Evolutionary conservation across 1,140 invertebrate species (phyloP).

Genomic region (Grapholita molesta): DNA sequence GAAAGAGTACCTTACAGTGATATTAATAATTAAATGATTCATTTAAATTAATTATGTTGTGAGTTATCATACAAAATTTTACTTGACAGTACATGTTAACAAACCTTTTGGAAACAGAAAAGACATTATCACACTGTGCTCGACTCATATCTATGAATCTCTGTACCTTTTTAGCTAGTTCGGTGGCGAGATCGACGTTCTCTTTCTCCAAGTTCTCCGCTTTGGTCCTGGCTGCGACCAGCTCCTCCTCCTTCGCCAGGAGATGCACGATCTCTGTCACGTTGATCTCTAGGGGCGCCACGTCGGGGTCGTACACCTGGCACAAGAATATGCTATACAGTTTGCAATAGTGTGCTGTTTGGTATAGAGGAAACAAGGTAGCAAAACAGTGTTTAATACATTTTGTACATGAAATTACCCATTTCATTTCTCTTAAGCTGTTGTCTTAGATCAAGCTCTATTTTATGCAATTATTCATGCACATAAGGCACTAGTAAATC

Average conservation of each 20-base stretch:
- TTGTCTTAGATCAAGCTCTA: too few relatives aligned
- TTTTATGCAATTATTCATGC: too few relatives aligned
- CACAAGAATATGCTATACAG: constrained; percentile 11
- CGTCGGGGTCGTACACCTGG: constrained; percentile 87
- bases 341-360: neutral
- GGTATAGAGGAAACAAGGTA: constrained; percentile 6
- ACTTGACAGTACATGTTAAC: too few relatives aligned
- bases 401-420: neutral
- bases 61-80: too few relatives aligned
- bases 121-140: neutral
- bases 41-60: too few relatives aligned
- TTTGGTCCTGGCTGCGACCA: constrained; percentile 91
- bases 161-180: constrained; percentile 88
- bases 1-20: too few relatives aligned
- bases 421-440: too few relatives aligned
- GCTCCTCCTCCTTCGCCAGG: constrained; percentile 95
- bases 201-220: constrained; percentile 93
- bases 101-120: neutral
- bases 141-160: neutral
- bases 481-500: too few relatives aligned
- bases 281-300: constrained; percentile 92
- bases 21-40: too few relatives aligned
- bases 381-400: neutral
- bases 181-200: constrained; percentile 91
- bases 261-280: constrained; percentile 94